These are phyloP conservation scores for Craterocephalus amniculus DNA, from an alignment of 2,797 vertebrate genomes.

Conservation along the genomic window DNA sequence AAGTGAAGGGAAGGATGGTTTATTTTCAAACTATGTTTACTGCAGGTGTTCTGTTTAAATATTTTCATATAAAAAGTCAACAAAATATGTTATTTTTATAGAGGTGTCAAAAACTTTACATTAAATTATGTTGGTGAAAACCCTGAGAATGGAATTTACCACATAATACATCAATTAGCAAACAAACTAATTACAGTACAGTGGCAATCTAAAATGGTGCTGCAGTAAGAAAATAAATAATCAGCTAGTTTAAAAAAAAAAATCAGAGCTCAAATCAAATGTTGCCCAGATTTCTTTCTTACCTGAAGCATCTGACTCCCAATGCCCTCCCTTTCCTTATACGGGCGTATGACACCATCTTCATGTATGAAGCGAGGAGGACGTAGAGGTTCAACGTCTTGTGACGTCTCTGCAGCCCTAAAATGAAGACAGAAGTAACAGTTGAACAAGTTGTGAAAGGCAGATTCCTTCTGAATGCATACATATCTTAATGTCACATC, in stretches of 20 bases:
- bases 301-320: conserved; percentile 99
- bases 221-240: too few species aligned
- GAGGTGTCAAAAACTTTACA: too few species aligned
- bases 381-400: conserved; percentile 90
- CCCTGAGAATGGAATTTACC: too few species aligned
- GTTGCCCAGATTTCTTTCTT: conserved; percentile 34
- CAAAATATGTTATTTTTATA: neutral
- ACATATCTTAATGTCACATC: neutral
- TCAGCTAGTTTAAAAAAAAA: too few species aligned
- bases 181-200: too few species aligned
- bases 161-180: too few species aligned
- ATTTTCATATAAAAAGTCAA: neutral
- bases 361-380: conserved; percentile 96
- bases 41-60: neutral
- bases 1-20: neutral
- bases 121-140: too few species aligned
- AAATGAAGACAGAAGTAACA: conserved; percentile 9
- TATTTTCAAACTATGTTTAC: neutral
- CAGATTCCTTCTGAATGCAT: neutral
- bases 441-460: conserved; percentile 6
- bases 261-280: neutral
- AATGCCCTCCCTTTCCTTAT: conserved; percentile 91
- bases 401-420: conserved; percentile 92
- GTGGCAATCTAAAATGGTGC: too few species aligned
- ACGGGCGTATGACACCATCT: conserved; percentile 96